Evolutionary conservation across 2,888 invertebrate species (phyloP).

Genomic region (Hirtodrosophila confusa): DNA sequence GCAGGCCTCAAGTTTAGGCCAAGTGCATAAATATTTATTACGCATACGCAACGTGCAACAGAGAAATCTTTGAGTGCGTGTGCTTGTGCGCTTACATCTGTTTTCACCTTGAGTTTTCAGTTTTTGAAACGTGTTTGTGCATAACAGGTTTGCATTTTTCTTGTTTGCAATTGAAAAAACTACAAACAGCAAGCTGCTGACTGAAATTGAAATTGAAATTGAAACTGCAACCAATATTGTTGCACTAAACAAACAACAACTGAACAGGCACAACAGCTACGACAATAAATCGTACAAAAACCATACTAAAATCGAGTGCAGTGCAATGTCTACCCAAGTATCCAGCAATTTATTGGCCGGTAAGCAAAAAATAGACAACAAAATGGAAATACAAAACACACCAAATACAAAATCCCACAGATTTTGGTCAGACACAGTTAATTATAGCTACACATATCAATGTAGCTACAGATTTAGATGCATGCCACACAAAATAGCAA

Average conservation of each 20-base stretch:
- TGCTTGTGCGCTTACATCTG: constrained; percentile 14
- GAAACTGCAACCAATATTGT: constrained; percentile 32
- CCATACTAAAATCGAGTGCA: constrained; percentile 40
- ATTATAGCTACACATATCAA: constrained; percentile 20
- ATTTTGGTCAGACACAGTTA: constrained; percentile 46
- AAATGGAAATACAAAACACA: background rate
- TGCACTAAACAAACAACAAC: constrained; percentile 16
- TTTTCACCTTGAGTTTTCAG: constrained; percentile 59
- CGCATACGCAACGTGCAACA: constrained; percentile 72
- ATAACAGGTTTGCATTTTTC: constrained; percentile 57
- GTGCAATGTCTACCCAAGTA: constrained; percentile 79
- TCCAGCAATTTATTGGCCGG: constrained; percentile 78
- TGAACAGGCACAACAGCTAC: constrained; percentile 13
- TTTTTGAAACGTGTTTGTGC: constrained; percentile 67
- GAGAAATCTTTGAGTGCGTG: constrained; percentile 30
- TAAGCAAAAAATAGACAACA: constrained; percentile 54
- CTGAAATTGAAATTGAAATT: constrained; percentile 17
- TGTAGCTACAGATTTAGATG: constrained; percentile 9
- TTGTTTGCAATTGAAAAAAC: constrained; percentile 27
- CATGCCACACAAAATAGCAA: background rate
- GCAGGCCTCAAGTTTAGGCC: constrained; percentile 31
- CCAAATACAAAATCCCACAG: background rate
- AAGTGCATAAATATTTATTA: constrained; percentile 72
- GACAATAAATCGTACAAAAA: constrained; percentile 22
- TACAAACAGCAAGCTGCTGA: background rate